Conservation (phyloP, 2,888 invertebrate genomes). For the Pycnomerus fuliginosus region DNA sequence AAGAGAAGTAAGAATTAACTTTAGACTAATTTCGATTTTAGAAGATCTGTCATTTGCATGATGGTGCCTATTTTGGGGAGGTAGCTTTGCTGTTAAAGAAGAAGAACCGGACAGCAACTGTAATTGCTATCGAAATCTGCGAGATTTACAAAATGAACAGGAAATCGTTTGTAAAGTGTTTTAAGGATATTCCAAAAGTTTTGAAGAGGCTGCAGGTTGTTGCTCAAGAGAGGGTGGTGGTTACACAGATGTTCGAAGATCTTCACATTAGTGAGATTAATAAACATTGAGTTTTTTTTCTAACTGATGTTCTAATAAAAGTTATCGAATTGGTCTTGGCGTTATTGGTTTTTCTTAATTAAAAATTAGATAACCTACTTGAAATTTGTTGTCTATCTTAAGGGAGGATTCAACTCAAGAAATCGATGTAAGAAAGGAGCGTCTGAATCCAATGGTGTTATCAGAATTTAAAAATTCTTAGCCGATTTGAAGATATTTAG, state of each 20-base stretch:
- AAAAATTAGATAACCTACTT: no score
- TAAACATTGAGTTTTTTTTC: background rate
- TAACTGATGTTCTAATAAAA: no score
- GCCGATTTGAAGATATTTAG: no score
- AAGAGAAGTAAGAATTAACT: background rate
- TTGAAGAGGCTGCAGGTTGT: slow-evolving; percentile 3
- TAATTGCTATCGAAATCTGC: slow-evolving; percentile 62
- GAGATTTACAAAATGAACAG: slow-evolving; percentile 61
- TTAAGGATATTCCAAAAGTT: slow-evolving; percentile 23
- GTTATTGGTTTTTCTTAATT: no score
- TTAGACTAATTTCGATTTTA: no score
- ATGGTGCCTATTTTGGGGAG: slow-evolving; percentile 66
- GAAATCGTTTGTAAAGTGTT: slow-evolving; percentile 53
- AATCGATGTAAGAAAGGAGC: no score
- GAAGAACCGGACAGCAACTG: slow-evolving; percentile 58
- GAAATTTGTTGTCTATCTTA: no score
- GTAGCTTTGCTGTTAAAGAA: slow-evolving; percentile 60
- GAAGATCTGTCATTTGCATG: slow-evolving; percentile 48
- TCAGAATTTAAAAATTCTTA: no score
- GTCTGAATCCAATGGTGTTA: no score
- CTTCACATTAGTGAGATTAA: background rate
- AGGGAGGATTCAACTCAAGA: no score
- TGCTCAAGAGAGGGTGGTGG: background rate
- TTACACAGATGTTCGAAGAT: background rate
- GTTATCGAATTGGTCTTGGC: no score